Evolutionary conservation across 1,140 invertebrate genomes (phyloP), one percentile per base, ranked within the genome.

Genomic region (Drosophila mauritiana): DNA sequence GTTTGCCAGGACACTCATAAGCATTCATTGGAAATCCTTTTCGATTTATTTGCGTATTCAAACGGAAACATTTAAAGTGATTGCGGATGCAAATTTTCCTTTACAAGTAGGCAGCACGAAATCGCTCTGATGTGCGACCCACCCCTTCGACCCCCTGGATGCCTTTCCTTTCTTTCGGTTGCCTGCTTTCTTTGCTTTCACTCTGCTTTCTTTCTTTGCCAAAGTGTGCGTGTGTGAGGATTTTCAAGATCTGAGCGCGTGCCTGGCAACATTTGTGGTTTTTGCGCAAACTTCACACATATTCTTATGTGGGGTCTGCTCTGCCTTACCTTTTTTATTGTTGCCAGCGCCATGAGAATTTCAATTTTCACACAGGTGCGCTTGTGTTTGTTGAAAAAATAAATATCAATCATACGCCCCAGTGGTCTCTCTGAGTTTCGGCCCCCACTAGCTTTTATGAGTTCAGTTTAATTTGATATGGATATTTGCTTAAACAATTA

Each of bases 21-120:
- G 83, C 83, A 86, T 86, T 86, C 83, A 86, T 88, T 86, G 79
- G 77, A 89, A 84, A 89, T 89, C 84, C 84, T 84, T 90, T 90
- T 90, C 85, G 85, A 90, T 90, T 90, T 90, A 90, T 90, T 90
- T 90, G 85, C 81, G 86, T 90, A 90, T 90, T 90, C 85, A 90
- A 90, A 90, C 85, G 85, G 85, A 90, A 90, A 90, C 85, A 90
- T 85, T 90, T 90, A 90, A 90, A 90, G 85, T 90, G 85, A 90
- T 90, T 89, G 85, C 85, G 85, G 85, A 89, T 89, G 85, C 85
- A 90, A 90, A 88, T 86, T 88, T 82, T 46, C 61, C 67, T 61
- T 37, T 37, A 48, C 75, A 73, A 78, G 76, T 72, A 65, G 77
- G 76, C 73, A 72, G 51, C 78, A 53, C 67, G 53, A 58, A 78